These are phyloP conservation scores for Drosophila colorata DNA, from an alignment of 2,888 invertebrate genomes.

Conservation along the genomic window DNA sequence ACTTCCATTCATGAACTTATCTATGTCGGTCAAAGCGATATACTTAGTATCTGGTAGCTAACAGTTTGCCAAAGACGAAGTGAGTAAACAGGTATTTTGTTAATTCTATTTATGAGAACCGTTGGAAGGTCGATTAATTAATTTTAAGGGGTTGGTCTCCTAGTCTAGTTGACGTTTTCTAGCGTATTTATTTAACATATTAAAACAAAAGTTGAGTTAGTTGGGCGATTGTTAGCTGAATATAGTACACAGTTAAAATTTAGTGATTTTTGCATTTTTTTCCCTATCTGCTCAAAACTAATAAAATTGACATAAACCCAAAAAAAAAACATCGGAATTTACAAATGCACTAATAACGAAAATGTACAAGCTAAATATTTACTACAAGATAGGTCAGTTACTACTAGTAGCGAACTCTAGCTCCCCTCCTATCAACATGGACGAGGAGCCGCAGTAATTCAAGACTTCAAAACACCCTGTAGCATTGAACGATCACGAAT, in stretches of 20 bases:
- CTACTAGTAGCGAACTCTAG: background rate
- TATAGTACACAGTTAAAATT: no score
- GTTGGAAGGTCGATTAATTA: no score
- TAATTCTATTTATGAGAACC: background rate
- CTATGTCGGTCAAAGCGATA: conserved; percentile 59
- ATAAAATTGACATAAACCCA: background rate
- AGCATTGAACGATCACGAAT: conserved; percentile 35
- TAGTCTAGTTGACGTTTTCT: no score
- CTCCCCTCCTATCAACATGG: background rate
- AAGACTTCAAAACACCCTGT: conserved; percentile 16
- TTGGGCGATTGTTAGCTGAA: no score
- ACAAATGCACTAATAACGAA: background rate
- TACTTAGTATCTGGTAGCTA: conserved; percentile 37
- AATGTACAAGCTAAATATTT: background rate
- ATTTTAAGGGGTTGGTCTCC: no score
- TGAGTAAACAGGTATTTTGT: background rate
- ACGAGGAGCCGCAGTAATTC: conserved; percentile 9
- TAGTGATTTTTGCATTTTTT: no score
- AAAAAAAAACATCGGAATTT: background rate
- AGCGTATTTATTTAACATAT: no score
- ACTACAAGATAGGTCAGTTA: background rate
- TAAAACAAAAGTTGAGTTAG: no score
- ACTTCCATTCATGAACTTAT: conserved; percentile 57
- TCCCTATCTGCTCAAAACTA: background rate
- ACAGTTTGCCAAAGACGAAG: conserved; percentile 16